Evolutionary conservation across 2,888 invertebrate species (phyloP).

Genomic region (Therioaphis trifolii): DNA sequence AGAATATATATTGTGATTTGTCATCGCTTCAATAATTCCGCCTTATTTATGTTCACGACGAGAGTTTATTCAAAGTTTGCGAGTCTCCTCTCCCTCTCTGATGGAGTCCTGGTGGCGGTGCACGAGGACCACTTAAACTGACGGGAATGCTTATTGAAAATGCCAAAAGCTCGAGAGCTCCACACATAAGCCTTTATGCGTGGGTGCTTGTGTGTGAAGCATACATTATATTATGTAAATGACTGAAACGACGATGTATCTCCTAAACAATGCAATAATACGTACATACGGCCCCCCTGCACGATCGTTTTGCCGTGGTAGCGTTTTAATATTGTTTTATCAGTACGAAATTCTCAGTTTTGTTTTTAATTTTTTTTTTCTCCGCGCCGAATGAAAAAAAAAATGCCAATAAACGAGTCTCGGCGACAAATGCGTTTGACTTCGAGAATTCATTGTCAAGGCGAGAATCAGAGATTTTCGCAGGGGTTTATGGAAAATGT

Average conservation of each 20-base stretch:
- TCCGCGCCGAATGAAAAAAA: neutral
- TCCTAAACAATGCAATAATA: neutral
- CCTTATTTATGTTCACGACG: constrained; percentile 60
- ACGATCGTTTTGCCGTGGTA: neutral
- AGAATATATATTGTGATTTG: constrained; percentile 48
- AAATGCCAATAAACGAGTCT: neutral
- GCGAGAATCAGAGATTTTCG: neutral
- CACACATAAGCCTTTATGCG: neutral
- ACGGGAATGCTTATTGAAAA: constrained; percentile 56
- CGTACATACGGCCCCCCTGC: neutral
- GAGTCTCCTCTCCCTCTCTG: neutral
- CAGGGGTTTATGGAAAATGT: neutral
- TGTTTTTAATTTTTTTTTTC: neutral
- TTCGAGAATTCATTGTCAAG: neutral
- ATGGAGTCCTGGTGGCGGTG: constrained; percentile 28
- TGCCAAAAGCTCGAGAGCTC: constrained; percentile 24
- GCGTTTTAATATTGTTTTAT: neutral
- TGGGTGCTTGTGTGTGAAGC: neutral
- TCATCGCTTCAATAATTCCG: constrained; percentile 62
- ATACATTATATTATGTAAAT: constrained; percentile 2
- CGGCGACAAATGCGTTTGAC: neutral
- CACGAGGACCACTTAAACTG: constrained; percentile 35
- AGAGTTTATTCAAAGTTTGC: constrained; percentile 60
- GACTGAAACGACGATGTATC: constrained; percentile 9
- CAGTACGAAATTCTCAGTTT: neutral